Evolutionary conservation across 2,113 vertebrate genomes (phyloP).

Genomic region (Archilochus colubris): DNA sequence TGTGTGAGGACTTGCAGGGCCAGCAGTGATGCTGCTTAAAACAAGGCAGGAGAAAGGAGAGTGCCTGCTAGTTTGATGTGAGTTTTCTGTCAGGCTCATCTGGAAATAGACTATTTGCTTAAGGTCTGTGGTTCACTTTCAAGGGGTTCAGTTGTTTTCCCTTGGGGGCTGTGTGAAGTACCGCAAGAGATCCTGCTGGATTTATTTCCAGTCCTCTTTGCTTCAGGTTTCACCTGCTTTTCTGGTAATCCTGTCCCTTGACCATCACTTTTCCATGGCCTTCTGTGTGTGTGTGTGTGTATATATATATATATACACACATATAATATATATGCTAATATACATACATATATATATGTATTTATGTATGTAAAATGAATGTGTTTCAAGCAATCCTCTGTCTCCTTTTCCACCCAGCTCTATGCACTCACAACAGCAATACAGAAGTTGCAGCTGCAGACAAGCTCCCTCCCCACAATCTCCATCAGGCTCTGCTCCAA

Average conservation of each 20-base stretch:
- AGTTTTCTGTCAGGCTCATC: neutral
- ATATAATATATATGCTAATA: neutral
- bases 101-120: neutral
- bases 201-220: neutral
- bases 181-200: neutral
- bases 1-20: neutral
- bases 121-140: neutral
- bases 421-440: neutral
- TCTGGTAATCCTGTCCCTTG: neutral
- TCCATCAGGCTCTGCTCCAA: conserved; percentile 25
- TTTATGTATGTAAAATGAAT: neutral
- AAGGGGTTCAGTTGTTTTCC: neutral
- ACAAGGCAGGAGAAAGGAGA: neutral
- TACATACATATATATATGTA: neutral
- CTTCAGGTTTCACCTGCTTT: neutral
- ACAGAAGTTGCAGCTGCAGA: neutral
- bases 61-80: neutral
- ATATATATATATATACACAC: no score
- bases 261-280: neutral
- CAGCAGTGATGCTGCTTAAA: neutral
- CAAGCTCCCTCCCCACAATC: neutral
- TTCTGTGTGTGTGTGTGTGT: neutral
- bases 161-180: accelerated
- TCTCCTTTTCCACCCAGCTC: neutral
- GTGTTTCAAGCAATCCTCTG: neutral